Percentiles rank a stretch among this genome's conserved stretches.
Conservation (phyloP, 2,113 vertebrate species). For the Paralichthys olivaceus region DNA sequence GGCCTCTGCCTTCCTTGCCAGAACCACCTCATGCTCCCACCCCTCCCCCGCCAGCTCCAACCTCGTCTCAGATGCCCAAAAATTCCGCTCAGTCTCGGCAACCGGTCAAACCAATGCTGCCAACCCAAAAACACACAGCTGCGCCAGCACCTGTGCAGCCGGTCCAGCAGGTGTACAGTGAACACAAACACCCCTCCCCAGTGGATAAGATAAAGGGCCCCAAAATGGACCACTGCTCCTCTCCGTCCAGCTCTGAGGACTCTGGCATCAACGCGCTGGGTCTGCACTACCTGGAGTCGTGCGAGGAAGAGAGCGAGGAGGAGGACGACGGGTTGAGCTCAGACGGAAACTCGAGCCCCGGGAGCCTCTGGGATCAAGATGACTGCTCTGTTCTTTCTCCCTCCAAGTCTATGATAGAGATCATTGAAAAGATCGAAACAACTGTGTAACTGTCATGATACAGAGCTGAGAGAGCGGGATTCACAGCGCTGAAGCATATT, state of each 20-base stretch:
- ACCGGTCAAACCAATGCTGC: conserved; percentile 2
- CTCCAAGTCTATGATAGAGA: conserved; percentile 94
- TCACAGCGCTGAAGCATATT: conserved; percentile 12
- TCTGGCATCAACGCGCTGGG: conserved; percentile 96
- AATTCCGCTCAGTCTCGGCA: conserved; percentile 42
- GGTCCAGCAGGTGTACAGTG: conserved; percentile 31
- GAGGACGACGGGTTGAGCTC: conserved; percentile 81
- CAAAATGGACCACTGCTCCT: conserved; percentile 94
- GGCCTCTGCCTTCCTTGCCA: conserved; percentile 81
- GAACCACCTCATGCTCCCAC: conserved; percentile 64
- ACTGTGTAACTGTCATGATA: conserved; percentile 86
- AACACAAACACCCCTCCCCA: conserved; percentile 66
- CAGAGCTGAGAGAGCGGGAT: conserved; percentile 16
- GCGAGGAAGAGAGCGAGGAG: conserved; percentile 91
- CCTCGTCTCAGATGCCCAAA: conserved; percentile 38
- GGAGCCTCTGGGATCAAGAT: conserved; percentile 94
- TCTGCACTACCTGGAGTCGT: conserved; percentile 92
- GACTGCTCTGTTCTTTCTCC: conserved; percentile 92
- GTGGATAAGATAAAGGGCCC: conserved; percentile 86
- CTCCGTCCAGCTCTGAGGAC: conserved; percentile 96
- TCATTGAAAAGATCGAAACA: conserved; percentile 98
- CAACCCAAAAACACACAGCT: conserved; percentile 24
- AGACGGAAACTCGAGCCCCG: conserved; percentile 91
- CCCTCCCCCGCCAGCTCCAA: conserved; percentile 38
- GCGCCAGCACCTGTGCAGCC: conserved; percentile 46